A percentile compares a stretch with the other conserved stretches of the same genome.
Evolutionary conservation across 2,888 invertebrate genomes (phyloP).

Genomic region (Leptura quadrifasciata): DNA sequence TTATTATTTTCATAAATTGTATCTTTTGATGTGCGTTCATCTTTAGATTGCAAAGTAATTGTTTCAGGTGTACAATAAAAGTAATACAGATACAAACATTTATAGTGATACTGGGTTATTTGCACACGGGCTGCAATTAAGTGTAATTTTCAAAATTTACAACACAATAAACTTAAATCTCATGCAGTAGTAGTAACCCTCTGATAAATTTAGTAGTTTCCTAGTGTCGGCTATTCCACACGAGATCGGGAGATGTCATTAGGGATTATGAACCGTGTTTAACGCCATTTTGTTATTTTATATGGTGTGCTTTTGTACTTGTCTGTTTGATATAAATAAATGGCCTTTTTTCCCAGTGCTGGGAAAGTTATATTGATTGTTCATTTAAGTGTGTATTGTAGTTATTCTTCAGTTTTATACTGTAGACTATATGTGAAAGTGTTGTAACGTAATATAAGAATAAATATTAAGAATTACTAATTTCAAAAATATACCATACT

Average conservation of each 20-base stretch:
- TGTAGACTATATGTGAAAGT: too few relatives aligned
- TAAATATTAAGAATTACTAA: too few relatives aligned
- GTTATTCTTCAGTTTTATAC: too few relatives aligned
- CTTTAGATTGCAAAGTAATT: neutral
- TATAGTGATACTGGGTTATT: neutral
- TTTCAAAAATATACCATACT: too few relatives aligned
- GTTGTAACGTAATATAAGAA: too few relatives aligned
- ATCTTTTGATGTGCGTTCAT: constrained; percentile 2
- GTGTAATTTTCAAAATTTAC: neutral
- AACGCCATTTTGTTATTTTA: neutral
- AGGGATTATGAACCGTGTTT: neutral
- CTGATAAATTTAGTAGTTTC: neutral
- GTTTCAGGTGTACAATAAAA: neutral
- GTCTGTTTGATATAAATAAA: neutral
- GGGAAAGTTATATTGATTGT: too few relatives aligned
- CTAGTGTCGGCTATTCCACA: neutral
- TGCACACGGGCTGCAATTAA: neutral
- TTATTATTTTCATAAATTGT: neutral
- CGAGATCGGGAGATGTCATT: neutral
- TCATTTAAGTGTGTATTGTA: too few relatives aligned
- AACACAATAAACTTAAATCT: neutral
- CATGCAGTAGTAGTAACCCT: neutral
- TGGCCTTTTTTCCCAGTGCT: too few relatives aligned
- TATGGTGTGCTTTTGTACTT: neutral
- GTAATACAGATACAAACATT: neutral